Evolutionary conservation across 2,888 invertebrate genomes (phyloP).

Genomic region (Agapetus fuscipes): DNA sequence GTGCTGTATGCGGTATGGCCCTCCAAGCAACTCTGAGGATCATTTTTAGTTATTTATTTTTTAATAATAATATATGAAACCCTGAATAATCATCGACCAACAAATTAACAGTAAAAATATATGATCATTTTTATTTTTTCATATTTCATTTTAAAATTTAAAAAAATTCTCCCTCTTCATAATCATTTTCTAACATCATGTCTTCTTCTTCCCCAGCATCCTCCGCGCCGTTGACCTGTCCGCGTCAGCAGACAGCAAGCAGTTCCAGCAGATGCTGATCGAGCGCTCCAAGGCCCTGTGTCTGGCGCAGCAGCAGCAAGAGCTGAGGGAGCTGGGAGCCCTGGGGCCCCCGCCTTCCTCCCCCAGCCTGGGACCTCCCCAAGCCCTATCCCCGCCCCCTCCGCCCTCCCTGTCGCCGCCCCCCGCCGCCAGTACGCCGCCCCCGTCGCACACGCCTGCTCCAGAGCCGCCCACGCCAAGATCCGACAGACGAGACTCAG

Average conservation of each 20-base stretch:
- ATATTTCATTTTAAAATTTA: background rate
- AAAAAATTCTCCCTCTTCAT: no score
- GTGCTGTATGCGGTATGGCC: no score
- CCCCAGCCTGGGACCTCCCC: conserved; percentile 9
- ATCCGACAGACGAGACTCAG: conserved; percentile 78
- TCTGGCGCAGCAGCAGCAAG: conserved; percentile 27
- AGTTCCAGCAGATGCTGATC: conserved; percentile 63
- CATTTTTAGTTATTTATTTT: no score
- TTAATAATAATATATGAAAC: no score
- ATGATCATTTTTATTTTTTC: no score
- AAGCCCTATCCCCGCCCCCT: no score
- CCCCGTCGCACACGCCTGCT: conserved; percentile 26
- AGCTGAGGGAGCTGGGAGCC: conserved; percentile 28
- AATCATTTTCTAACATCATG: no score
- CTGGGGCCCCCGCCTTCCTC: conserved; percentile 12
- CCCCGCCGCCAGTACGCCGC: no score
- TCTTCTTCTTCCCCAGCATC: conserved; percentile 48
- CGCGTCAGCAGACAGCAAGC: conserved; percentile 47
- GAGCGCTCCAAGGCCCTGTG: conserved; percentile 62
- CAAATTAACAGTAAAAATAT: no score
- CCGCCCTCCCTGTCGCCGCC: conserved; percentile 4
- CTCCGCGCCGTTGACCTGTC: conserved; percentile 71
- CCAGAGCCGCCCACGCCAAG: conserved; percentile 42
- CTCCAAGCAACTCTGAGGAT: no score
- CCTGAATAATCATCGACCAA: no score